These are phyloP conservation scores for Drosophila kikkawai DNA, from an alignment of 1,140 invertebrate genomes.

Conservation along the genomic window DNA sequence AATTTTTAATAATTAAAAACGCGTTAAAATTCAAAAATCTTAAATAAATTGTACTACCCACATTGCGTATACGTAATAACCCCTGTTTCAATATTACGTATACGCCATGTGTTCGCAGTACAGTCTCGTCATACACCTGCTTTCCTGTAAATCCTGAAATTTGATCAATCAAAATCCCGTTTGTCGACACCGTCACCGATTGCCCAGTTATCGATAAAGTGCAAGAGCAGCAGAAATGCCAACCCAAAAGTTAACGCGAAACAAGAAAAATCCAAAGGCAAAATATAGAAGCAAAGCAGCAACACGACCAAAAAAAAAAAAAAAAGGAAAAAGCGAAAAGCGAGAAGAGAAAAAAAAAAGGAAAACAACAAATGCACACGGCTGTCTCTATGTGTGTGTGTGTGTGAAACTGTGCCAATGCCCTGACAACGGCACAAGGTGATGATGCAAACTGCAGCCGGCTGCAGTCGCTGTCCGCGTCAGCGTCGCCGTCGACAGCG, in stretches of 20 bases:
- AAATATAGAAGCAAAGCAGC: conserved; percentile 42
- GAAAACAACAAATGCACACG: conserved; percentile 37
- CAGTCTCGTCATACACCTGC: conserved; percentile 13
- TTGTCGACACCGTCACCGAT: conserved; percentile 23
- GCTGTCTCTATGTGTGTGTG: conserved; percentile 23
- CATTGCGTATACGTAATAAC: conserved; percentile 13
- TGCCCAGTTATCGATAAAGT: conserved; percentile 45
- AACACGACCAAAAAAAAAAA: conserved; percentile 27
- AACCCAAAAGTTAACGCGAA: conserved; percentile 33
- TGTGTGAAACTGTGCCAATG: conserved; percentile 82
- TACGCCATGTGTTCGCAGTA: conserved; percentile 1
- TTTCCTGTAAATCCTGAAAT: conserved; percentile 12
- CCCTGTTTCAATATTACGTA: background rate
- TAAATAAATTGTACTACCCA: background rate
- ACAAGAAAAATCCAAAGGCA: conserved; percentile 65
- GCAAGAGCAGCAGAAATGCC: conserved; percentile 45
- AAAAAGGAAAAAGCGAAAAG: conserved; percentile 34
- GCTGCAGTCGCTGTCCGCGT: conserved; percentile 46
- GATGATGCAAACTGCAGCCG: conserved; percentile 79
- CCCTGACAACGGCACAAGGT: conserved; percentile 84
- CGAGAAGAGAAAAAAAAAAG: conserved; percentile 22
- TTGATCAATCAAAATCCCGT: conserved; percentile 32
- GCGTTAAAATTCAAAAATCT: rapidly evolving
- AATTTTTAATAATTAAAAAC: background rate
- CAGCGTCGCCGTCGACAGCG: conserved; percentile 23